Conservation (phyloP, 2,797 vertebrate genomes). For the Hippoglossus hippoglossus region DNA sequence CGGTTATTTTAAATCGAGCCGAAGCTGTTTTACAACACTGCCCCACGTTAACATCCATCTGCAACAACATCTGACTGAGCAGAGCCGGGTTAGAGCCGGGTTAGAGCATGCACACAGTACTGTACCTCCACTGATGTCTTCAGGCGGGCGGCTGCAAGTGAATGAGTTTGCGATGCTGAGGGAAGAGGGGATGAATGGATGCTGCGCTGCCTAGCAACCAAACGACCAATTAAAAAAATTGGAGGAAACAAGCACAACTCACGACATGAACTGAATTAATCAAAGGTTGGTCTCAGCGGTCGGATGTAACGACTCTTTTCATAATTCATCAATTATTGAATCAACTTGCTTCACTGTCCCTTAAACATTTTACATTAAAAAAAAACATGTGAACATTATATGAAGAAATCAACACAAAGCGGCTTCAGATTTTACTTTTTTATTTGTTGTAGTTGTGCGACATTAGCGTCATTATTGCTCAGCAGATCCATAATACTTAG, state of each 20-base stretch:
- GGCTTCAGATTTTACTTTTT: conserved; percentile 20
- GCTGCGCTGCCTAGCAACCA: conserved; percentile 75
- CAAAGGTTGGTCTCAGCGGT: neutral
- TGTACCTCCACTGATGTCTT: conserved; percentile 52
- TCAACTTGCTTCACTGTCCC: neutral
- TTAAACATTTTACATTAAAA: neutral
- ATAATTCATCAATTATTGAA: neutral
- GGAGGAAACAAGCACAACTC: neutral
- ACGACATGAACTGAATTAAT: neutral
- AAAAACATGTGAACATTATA: neutral
- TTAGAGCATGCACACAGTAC: neutral
- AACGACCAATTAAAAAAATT: conserved; percentile 59
- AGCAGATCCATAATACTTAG: neutral
- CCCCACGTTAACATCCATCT: too few species aligned
- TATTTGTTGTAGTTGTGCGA: conserved; percentile 62
- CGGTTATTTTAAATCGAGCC: too few species aligned
- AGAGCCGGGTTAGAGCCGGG: too few species aligned
- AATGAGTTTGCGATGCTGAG: conserved; percentile 48
- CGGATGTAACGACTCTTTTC: neutral
- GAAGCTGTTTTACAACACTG: too few species aligned
- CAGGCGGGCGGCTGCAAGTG: conserved; percentile 32
- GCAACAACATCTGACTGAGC: too few species aligned
- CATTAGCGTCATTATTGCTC: conserved; percentile 13
- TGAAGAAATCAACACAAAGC: conserved; percentile 10
- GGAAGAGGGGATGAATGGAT: conserved; percentile 56